Evolutionary conservation across 2,888 invertebrate species (phyloP), one percentile per base, ranked within the genome.

Genomic region (Habrosyne pyritoides): DNA sequence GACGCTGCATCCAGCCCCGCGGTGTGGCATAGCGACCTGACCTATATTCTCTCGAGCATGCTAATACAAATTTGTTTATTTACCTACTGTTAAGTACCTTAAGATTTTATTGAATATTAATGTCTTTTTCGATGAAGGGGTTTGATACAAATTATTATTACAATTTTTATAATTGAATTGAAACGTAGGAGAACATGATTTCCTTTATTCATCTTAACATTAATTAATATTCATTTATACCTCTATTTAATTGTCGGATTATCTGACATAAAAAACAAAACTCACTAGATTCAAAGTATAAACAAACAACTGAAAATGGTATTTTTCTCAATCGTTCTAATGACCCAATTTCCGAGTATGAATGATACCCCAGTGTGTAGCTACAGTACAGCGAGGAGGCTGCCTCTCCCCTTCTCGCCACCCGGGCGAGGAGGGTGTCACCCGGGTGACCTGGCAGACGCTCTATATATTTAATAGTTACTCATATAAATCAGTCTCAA

Each of bases 11-110:
- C 86, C 81, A 71, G 68, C 64, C 69, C 72, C 58, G 64, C 61
- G 63, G 61, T 21, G 72, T 71, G 79, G 75, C 80, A 72, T 70
- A 73, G 70, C 69, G 83, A 77, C 84, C 85, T 87, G 89, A 88
- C 90, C 90, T 82, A 89, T 77, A 83, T 89, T 71, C 70, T 66
- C 67, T 62, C 65, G 67, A 63, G 74, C 76, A 75, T 71, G 79
- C 80, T 77, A 77, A 75, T 64, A 69, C 61, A 61, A 56, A 59
- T 66, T 71, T 76, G 75, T 74, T 77, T 72, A 69, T 72, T 63
- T 65, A 63, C 52, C 51, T 52, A 62, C 64, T 59, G 42, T n/a
- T n/a, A n/a, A n/a, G 53, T 52, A 21, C 33, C 52, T 21, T 21
- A 51, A 14, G 46, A 46, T 36, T 28, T 49, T 12, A 21, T 52